Percentiles rank a stretch among this genome's conserved stretches.
phyloP scores from a whole-genome alignment of 2,113 vertebrate genomes.

The Saccopteryx leptura region DNA sequence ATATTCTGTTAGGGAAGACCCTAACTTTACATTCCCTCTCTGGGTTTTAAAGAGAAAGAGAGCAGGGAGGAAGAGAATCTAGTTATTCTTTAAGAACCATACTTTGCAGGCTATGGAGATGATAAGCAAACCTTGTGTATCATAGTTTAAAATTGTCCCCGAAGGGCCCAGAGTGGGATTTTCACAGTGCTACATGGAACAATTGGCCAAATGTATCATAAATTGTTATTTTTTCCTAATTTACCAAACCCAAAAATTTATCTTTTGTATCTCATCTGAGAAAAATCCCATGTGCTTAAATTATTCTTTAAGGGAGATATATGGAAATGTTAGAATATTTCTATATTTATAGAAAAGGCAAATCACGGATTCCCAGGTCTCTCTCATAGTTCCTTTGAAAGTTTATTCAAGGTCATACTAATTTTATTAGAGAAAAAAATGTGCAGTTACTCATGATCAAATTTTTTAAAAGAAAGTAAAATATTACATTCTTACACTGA shows the following conservation, averaged over 20 bases:
- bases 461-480: neutral
- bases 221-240: neutral
- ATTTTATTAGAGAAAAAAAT: neutral
- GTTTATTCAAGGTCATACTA: conserved; percentile 3
- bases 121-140: neutral
- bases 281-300: neutral
- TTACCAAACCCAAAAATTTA: neutral
- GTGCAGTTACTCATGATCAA: neutral
- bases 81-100: neutral
- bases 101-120: neutral
- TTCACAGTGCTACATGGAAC: neutral
- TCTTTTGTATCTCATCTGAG: conserved; percentile 9
- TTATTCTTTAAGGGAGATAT: neutral
- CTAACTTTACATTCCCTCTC: neutral
- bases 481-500: neutral
- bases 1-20: neutral
- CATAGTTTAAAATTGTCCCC: neutral
- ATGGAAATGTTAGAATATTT: neutral
- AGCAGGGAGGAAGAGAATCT: neutral
- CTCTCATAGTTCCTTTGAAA: neutral
- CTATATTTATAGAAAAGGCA: conserved; percentile 17
- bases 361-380: neutral
- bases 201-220: neutral
- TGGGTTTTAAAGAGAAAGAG: neutral
- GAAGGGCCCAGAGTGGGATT: neutral